Base-by-base conservation (phyloP, 2,797 vertebrate genomes). In the Gallinago stenura region DNA sequence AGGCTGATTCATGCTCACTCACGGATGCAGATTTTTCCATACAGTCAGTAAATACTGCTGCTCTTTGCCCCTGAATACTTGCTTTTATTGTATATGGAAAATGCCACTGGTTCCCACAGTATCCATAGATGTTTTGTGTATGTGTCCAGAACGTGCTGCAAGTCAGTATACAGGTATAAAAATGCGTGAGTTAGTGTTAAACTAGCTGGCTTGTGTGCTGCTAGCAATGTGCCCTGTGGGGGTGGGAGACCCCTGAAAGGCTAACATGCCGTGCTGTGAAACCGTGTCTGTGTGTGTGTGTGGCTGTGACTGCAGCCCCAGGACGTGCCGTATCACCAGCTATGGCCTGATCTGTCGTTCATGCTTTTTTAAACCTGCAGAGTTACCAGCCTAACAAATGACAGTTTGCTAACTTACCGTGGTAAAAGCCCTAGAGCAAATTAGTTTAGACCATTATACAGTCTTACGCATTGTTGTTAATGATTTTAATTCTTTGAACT, bases 241-340 rank as follows among this genome's bases (percentile, higher is more conserved):
- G 18, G 4, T 31, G 22, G 35, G 57, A 83, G 18, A 24, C 10
- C n/a, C 50, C 46, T 22, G 12, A 11, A 10, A 33, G 28, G 43
- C 46, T 10, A 9, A 3, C 45, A 28, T 65, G 53, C 66, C 28
- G 35, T 39, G 60, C 64, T 77, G 58, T 57, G 56, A 5, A 43
- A 18, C 41, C 5, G 14, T 3, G 10, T 26, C 61, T 33, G 12
- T 18, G 3, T 2, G 45, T 5, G 45, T 5, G 14, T 15, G 4
- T 12, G 31, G 31, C 45, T 56, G 26, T 22, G 39, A 16, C 31
- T 54, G 69, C 57, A 16, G 31, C 54, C 68, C 62, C 30, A 4
- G 31, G 17, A 4, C 11, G 26, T 37, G 30, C 88, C 20, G 1
- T 28, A 2, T 4, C 2, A 9, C 46, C 61, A 30, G 0, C 64